phyloP scores from a whole-genome alignment of 2,113 vertebrate species.

The Corvus moneduloides region DNA sequence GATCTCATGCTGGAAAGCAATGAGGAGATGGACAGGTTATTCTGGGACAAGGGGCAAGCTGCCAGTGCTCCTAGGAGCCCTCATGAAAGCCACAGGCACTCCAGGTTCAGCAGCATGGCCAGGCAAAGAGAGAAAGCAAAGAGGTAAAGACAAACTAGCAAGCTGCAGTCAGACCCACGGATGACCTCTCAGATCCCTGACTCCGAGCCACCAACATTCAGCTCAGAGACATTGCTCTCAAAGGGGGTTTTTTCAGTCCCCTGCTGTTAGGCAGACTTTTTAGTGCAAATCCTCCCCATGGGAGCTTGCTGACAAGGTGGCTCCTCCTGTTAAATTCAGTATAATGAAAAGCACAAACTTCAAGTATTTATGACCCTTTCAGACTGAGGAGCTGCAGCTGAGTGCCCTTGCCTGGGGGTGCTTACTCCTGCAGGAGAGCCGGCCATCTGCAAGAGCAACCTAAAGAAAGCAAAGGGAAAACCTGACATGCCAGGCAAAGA shows the following conservation, averaged over 20 bases:
- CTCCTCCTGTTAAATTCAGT: not conserved
- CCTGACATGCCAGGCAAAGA: not conserved
- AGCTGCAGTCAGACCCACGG: not conserved
- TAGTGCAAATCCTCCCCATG: not conserved
- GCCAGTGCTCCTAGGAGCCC: not conserved
- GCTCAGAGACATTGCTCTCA: not conserved
- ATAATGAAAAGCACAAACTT: slow-evolving; percentile 45
- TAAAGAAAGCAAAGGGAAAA: not conserved
- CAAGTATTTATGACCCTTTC: slow-evolving; percentile 2
- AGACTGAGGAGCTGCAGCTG: not conserved
- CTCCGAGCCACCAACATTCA: not conserved
- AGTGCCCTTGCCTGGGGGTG: not conserved
- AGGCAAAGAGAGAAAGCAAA: not conserved
- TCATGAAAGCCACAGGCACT: not conserved
- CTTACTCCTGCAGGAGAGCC: not conserved
- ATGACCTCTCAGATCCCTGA: not conserved
- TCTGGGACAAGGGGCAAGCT: not conserved
- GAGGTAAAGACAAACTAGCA: not conserved
- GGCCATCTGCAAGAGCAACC: not conserved
- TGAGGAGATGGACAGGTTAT: not conserved
- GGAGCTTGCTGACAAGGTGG: not conserved
- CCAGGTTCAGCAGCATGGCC: not conserved
- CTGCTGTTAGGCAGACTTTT: not conserved
- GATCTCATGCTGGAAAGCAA: rapidly evolving
- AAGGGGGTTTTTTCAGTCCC: not conserved